These are phyloP conservation scores for Drosophila persimilis DNA, from an alignment of 1,140 invertebrate genomes.

Conservation along the genomic window DNA sequence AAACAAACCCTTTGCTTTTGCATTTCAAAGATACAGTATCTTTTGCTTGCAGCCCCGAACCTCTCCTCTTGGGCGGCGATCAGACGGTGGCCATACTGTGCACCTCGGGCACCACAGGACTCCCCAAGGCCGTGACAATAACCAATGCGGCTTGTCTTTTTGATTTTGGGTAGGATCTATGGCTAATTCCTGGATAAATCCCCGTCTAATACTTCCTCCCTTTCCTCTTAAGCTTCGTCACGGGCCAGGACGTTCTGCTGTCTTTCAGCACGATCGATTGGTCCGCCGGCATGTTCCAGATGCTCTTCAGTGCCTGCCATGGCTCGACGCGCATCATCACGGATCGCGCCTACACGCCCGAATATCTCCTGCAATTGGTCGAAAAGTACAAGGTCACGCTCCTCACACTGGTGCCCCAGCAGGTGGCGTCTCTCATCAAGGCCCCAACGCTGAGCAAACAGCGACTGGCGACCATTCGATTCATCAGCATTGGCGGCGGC, in stretches of 20 bases:
- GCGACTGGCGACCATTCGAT: constrained; percentile 61
- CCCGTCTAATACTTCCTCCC: background rate
- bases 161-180: constrained; percentile 64
- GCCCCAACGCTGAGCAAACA: constrained; percentile 59
- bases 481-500: constrained; percentile 71
- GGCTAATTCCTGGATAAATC: no score
- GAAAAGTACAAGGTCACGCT: constrained; percentile 75
- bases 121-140: constrained; percentile 90
- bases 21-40: background rate
- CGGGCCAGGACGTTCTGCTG: constrained; percentile 71
- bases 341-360: constrained; percentile 67
- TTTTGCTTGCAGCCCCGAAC: constrained; percentile 51
- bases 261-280: constrained; percentile 80
- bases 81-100: constrained; percentile 82
- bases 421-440: constrained; percentile 64
- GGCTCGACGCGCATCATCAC: constrained; percentile 75
- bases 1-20: no score
- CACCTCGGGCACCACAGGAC: constrained; percentile 90
- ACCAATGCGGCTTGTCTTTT: constrained; percentile 85
- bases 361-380: constrained; percentile 71
- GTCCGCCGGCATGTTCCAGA: constrained; percentile 72
- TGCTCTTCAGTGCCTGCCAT: constrained; percentile 73
- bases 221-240: constrained; percentile 57
- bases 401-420: constrained; percentile 68
- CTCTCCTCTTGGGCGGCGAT: constrained; percentile 65